Evolutionary conservation across 2,797 vertebrate genomes (phyloP).

Genomic region (Spea hammondii): DNA sequence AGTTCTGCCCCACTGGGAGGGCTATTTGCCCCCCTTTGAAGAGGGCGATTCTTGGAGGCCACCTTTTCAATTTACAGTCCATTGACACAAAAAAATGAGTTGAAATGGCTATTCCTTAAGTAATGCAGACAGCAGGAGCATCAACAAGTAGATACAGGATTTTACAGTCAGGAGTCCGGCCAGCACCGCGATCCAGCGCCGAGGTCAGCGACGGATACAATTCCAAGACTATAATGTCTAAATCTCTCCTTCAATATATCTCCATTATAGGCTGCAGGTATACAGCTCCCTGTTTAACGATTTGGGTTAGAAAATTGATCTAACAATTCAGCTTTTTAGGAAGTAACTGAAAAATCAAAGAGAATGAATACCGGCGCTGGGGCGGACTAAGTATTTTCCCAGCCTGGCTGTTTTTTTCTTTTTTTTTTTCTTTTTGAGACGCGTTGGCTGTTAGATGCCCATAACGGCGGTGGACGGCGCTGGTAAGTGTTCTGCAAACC

Average conservation of each 20-base stretch:
- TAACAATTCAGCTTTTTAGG: not conserved
- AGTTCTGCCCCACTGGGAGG: no score
- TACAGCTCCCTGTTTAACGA: not conserved
- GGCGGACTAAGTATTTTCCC: not conserved
- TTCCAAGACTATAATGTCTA: not conserved
- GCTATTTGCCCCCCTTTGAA: no score
- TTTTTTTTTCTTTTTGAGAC: not conserved
- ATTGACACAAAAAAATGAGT: no score
- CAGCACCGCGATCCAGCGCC: constrained; percentile 7
- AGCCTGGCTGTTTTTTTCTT: not conserved
- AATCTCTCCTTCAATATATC: no score
- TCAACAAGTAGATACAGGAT: no score
- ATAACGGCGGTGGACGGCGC: not conserved
- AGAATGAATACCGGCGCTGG: not conserved
- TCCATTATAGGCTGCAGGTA: not conserved
- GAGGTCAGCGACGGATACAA: not conserved
- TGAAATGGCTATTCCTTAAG: no score
- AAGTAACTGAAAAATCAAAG: not conserved
- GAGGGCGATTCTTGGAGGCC: no score
- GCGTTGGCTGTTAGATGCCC: not conserved
- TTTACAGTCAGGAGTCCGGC: no score
- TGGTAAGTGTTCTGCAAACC: not conserved
- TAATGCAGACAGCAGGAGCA: no score
- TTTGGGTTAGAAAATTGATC: not conserved
- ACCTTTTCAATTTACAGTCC: no score